These are phyloP conservation scores for Trichogramma pretiosum DNA, from an alignment of 1,140 invertebrate species.

Conservation along the genomic window DNA sequence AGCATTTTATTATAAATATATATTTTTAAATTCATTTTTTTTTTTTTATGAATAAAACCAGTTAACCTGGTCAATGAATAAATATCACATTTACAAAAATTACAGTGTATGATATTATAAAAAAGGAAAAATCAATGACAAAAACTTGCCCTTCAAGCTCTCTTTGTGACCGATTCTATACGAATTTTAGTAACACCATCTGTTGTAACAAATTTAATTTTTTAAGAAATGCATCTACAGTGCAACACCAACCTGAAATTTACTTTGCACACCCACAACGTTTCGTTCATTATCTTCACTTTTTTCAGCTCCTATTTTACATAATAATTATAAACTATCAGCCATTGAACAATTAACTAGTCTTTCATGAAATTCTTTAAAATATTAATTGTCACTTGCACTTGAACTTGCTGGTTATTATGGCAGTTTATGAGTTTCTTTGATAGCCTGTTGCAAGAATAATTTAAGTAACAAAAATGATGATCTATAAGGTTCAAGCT, in stretches of 20 bases:
- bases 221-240: conserved; percentile 17
- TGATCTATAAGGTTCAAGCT: conserved; percentile 23
- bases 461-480: conserved; percentile 21
- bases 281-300: conserved; percentile 19
- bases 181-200: conserved; percentile 18
- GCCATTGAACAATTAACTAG: conserved; percentile 4
- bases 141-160: conserved; percentile 8
- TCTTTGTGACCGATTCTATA: conserved; percentile 14
- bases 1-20: conserved; percentile 17
- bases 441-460: conserved; percentile 10
- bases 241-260: conserved; percentile 22
- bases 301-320: conserved; percentile 31
- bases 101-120: conserved; percentile 19
- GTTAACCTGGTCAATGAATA: conserved; percentile 11
- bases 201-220: conserved; percentile 16
- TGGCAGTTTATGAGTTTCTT: no score
- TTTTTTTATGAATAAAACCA: no score
- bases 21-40: conserved; percentile 12
- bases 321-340: conserved; percentile 27
- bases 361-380: conserved; percentile 4
- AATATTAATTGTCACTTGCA: no score
- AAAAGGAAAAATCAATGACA: conserved; percentile 17
- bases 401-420: no score
- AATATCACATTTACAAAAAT: conserved; percentile 21
- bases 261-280: conserved; percentile 18